Base-by-base conservation (phyloP, 2,888 invertebrate species). In the Agrochola litura region DNA sequence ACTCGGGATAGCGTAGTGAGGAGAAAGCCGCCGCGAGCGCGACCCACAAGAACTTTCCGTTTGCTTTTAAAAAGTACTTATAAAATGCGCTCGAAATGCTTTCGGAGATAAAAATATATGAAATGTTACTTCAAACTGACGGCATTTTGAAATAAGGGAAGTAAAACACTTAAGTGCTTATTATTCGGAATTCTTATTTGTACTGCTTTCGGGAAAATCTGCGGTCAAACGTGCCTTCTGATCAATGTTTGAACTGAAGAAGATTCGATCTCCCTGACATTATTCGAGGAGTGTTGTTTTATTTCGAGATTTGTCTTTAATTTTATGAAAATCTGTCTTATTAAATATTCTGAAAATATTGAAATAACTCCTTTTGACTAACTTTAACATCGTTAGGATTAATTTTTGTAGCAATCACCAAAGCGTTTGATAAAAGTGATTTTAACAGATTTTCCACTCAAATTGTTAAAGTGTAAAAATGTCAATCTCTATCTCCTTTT, bases 151-250 rank as follows among this genome's bases (percentile, higher is more conserved):
- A 82, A 64, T 25, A 60, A 14, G 64, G 30, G 25, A 63, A 37
- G 58, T 63, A 41, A 71, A 77, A 58, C 25, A 56, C 66, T 76
- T 61, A 64, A 67, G 73, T 41, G 49, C 37, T 64, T 54, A 19
- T 61, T 61, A 72, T 65, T 72, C 37, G 14, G 14, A 63, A 52
- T 72, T 68, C 30, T 37, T 73, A 80, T 68, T 83, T 71, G 43
- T 74, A 22, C 43, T 64, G 41, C 61, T 71, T 52, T 84, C 12
- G 4, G 30, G 49, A 54, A 61, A 72, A 72, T 79, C 71, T 71
- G 71, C 52, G 22, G 19, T 69, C 74, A 84, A 84, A 79, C 64
- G 80, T 79, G 84, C 37, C 70, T 68, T 9, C 22, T 16, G 63
- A 64, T 67, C 43, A 60, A 46, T 67, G 66, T 49, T 63, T 54